Evolutionary conservation across 2,888 invertebrate genomes (phyloP).

Genomic region (Elysia crispata): DNA sequence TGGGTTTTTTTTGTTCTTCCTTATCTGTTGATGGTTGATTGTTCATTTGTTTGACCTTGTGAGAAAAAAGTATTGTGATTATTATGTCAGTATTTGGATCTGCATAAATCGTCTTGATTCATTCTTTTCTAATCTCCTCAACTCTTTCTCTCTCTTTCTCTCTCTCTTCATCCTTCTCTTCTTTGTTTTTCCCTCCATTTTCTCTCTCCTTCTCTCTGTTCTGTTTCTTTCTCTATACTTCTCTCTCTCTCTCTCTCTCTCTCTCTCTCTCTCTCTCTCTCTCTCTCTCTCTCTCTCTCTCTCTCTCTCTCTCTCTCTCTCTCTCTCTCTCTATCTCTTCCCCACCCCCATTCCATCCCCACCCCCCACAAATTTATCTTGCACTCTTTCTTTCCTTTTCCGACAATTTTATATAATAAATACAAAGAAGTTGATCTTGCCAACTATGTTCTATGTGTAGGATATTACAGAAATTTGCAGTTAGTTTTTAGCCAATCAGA

Average conservation of each 20-base stretch:
- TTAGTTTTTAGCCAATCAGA: neutral
- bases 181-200: neutral
- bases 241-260: conserved; percentile 23
- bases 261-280: neutral
- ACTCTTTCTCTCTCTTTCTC: neutral
- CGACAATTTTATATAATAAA: neutral
- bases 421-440: too few species aligned
- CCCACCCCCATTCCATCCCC: neutral
- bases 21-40: neutral
- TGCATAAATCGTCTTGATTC: neutral
- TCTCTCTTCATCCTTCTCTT: neutral
- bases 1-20: neutral
- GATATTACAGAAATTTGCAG: neutral
- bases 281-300: conserved; percentile 18
- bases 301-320: conserved; percentile 27
- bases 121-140: neutral
- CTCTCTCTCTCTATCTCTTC: conserved; percentile 24
- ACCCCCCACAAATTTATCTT: too few species aligned
- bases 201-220: conserved; percentile 18
- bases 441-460: neutral
- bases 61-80: too few species aligned
- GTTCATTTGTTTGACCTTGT: too few species aligned
- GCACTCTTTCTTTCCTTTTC: neutral
- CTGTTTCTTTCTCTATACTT: neutral
- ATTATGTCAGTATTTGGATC: neutral